Percentiles rank a stretch among this genome's conserved stretches.
phyloP scores from a whole-genome alignment of 2,113 vertebrate species.

The Erythrolamprus reginae region DNA sequence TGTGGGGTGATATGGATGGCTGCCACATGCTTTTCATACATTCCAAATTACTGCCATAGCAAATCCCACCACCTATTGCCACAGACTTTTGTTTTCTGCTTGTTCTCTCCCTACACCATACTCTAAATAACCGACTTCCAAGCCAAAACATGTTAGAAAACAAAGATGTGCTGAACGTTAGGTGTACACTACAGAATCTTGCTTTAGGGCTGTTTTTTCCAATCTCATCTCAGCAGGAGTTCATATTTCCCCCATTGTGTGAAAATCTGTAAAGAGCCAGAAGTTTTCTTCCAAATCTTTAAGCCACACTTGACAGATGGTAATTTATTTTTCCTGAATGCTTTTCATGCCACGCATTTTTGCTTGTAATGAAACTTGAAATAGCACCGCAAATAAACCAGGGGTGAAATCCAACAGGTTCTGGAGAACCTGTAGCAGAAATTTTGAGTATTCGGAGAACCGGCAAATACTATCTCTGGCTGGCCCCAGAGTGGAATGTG shows the following conservation, averaged over 20 bases:
- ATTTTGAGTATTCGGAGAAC: no score
- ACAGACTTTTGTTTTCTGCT: constrained; percentile 66
- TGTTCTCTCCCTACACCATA: constrained; percentile 49
- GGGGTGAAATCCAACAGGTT: no score
- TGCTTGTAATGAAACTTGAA: not conserved
- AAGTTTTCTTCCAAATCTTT: not conserved
- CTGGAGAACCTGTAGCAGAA: no score
- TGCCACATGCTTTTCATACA: constrained; percentile 75
- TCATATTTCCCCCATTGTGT: not conserved
- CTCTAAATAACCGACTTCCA: constrained; percentile 42
- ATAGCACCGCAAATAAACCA: not conserved
- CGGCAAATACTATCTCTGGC: no score
- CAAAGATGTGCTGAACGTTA: constrained; percentile 48
- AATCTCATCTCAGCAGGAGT: constrained; percentile 5
- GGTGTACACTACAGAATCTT: constrained; percentile 68
- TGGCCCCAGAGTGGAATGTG: no score
- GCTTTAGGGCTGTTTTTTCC: constrained; percentile 35
- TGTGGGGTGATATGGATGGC: constrained; percentile 53
- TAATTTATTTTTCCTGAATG: constrained; percentile 5
- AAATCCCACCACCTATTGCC: constrained; percentile 63
- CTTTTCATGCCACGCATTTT: not conserved
- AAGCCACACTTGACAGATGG: not conserved
- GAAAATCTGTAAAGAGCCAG: not conserved
- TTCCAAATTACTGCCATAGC: constrained; percentile 73
- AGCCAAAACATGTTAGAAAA: constrained; percentile 50